Evolutionary conservation across 1,140 invertebrate genomes (phyloP).

Genomic region (Drosophila miranda): DNA sequence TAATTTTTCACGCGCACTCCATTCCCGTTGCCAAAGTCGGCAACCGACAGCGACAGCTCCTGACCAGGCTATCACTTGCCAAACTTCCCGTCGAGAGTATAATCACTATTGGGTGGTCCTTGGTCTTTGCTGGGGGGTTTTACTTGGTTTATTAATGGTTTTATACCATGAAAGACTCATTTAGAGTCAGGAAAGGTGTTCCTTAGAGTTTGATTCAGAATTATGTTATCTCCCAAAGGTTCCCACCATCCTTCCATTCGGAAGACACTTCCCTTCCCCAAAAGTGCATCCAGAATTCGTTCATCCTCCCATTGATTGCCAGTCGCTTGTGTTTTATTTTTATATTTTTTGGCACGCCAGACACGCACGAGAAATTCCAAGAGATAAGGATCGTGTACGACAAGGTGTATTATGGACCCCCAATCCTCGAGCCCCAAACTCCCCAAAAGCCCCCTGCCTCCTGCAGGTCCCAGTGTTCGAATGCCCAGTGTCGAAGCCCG

Average conservation of each 20-base stretch:
- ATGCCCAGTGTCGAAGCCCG: background rate
- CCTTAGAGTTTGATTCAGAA: too few species aligned
- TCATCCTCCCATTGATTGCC: background rate
- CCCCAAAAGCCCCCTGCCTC: background rate
- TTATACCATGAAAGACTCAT: background rate
- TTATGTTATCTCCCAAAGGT: background rate
- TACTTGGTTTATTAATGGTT: background rate
- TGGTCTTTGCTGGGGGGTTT: background rate
- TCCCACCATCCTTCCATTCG: too few species aligned
- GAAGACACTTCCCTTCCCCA: too few species aligned
- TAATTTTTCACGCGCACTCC: constrained; percentile 74
- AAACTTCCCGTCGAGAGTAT: constrained; percentile 16
- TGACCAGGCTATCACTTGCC: constrained; percentile 55
- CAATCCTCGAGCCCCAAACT: constrained; percentile 21
- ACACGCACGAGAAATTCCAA: constrained; percentile 79
- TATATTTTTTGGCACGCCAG: constrained; percentile 71
- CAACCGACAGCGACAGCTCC: constrained; percentile 71
- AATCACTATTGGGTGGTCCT: background rate
- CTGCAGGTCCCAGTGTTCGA: constrained; percentile 19
- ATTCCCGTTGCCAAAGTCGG: constrained; percentile 35
- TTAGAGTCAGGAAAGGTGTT: too few species aligned
- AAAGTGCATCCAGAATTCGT: constrained; percentile 43
- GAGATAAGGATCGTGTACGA: constrained; percentile 81
- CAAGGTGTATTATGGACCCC: constrained; percentile 81
- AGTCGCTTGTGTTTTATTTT: constrained; percentile 54